phyloP scores from a whole-genome alignment of 2,888 invertebrate species.

The Melipona beecheii region DNA sequence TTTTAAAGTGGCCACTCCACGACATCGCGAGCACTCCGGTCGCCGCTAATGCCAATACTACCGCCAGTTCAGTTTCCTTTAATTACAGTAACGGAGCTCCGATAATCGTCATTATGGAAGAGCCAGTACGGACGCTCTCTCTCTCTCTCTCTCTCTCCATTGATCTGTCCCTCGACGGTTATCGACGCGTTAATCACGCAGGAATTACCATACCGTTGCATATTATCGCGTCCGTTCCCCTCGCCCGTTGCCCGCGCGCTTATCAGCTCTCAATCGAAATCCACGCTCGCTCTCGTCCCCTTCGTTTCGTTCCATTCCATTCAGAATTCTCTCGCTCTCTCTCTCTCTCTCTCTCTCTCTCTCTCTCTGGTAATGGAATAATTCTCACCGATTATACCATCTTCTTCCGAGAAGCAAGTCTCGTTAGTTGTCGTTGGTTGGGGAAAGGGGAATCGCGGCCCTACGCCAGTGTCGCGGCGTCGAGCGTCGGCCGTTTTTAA shows the following conservation, averaged over 20 bases:
- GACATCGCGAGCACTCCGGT: slow-evolving; percentile 47
- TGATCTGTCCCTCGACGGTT: slow-evolving; percentile 13
- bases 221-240: background rate
- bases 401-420: background rate
- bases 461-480: slow-evolving; percentile 37
- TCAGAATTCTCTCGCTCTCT: background rate
- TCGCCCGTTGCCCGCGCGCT: background rate
- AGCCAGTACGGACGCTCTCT: too few relatives aligned
- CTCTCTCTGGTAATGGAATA: background rate
- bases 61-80: slow-evolving; percentile 26
- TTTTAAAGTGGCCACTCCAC: slow-evolving; percentile 61
- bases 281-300: background rate
- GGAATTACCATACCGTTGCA: slow-evolving; percentile 12
- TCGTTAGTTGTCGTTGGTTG: background rate
- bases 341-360: too few relatives aligned
- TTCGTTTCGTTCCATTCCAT: background rate
- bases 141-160: background rate
- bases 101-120: slow-evolving; percentile 24
- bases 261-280: slow-evolving; percentile 19
- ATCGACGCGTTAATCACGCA: slow-evolving; percentile 17
- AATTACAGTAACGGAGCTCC: slow-evolving; percentile 38
- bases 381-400: background rate
- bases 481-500: slow-evolving; percentile 53
- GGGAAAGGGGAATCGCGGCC: background rate
- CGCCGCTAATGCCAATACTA: slow-evolving; percentile 43